Base-by-base conservation (phyloP, 30 jellyfish, hydroid and myxozoan genomes). In the Pseudorhiza aurosa region DNA sequence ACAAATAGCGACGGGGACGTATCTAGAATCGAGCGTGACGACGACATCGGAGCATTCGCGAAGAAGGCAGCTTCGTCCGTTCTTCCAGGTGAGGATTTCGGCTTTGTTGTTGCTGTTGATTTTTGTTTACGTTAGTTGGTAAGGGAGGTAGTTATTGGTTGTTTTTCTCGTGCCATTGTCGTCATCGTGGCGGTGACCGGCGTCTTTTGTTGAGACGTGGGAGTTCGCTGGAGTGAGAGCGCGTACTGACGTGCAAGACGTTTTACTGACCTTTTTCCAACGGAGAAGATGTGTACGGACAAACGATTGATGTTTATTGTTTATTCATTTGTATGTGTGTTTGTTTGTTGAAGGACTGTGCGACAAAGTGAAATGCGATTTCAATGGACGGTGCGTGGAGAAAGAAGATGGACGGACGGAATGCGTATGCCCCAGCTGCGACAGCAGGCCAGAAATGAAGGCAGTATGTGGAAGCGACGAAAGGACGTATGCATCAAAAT, bases 401-500 rank as follows among this genome's bases (percentile, higher is more conserved):
- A 59, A 47, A 33, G 7, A 59, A 4, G 92, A 81, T 25, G 53
- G 44, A 32, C 45, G 87, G 7, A 18, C 70, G 11, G 87, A 81
- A 81, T 81, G 92, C 58, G 7, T 65, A 6, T 81, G 92, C 49
- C 92, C 87, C 14, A 31, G 11, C 33, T 81, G 92, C 35, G 77
- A 21, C 77, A 29, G 49, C 18, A 33, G 28, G 8, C 24, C 53
- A 0, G 19, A 5, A 42, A 35, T 36, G 21, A 40, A 72, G 19
- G 88, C 88, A 33, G 90, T 77, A 15, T 87, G 96, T 40, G 96
- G 94, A 29, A 73, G 88, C 68, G 82, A 87, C 56, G 96, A 94
- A 45, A 30, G 68, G 37, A 75, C 88, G 18, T 87, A 87, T 68
- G 96, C 94, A 14, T 37, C 77, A 35, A 17, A 57, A 25, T 87